Evolutionary conservation across 2,888 invertebrate genomes (phyloP).

Genomic region (Magallana nippona): DNA sequence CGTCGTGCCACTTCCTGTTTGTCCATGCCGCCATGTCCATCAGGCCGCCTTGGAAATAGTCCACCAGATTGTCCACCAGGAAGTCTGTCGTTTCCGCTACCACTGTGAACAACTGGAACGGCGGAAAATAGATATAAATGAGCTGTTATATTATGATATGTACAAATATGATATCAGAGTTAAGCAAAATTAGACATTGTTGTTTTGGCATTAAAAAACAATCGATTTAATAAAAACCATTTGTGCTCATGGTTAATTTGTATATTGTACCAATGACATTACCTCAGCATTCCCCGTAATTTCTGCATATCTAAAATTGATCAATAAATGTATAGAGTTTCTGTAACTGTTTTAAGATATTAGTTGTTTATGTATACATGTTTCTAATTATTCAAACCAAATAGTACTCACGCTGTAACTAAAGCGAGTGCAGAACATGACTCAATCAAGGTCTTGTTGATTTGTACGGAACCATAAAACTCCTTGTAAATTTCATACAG

Average conservation of each 20-base stretch:
- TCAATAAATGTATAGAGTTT: neutral
- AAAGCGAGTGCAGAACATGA: conserved; percentile 64
- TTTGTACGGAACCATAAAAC: conserved; percentile 65
- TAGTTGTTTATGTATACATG: neutral
- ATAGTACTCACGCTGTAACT: conserved; percentile 6
- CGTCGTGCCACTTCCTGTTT: conserved; percentile 70
- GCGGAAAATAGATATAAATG: too few relatives aligned
- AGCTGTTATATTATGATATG: too few relatives aligned
- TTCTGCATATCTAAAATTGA: conserved; percentile 16
- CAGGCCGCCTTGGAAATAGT: conserved; percentile 76
- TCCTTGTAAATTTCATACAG: conserved; percentile 73
- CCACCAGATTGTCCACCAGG: conserved; percentile 71
- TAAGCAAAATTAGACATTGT: too few relatives aligned
- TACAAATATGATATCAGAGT: too few relatives aligned
- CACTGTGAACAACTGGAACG: conserved; percentile 63
- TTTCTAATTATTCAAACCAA: neutral
- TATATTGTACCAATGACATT: neutral
- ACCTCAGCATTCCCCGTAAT: conserved; percentile 22
- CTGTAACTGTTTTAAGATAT: too few relatives aligned
- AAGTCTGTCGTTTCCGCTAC: conserved; percentile 72
- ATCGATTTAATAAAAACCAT: too few relatives aligned
- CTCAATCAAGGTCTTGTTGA: conserved; percentile 66
- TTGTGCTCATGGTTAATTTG: too few relatives aligned
- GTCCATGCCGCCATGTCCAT: conserved; percentile 78
- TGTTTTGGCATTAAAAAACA: too few relatives aligned